Conservation (phyloP, 1,140 invertebrate genomes). For the Atopsyche davidsoni region DNA sequence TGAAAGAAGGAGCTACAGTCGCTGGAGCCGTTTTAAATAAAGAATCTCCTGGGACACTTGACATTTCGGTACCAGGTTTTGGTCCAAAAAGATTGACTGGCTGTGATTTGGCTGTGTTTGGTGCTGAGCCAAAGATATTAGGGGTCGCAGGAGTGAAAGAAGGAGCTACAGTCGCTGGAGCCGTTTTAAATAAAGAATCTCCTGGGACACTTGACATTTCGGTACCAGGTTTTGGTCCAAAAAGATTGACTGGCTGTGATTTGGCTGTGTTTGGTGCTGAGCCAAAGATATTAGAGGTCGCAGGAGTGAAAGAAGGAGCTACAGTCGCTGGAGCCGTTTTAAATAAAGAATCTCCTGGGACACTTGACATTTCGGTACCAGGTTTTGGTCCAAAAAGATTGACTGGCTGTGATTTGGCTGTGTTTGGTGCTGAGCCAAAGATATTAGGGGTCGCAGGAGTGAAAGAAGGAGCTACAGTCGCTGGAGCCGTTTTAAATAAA, state of each 20-base stretch:
- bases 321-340: slow-evolving; percentile 6
- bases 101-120: too few relatives aligned
- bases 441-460: slow-evolving; percentile 2
- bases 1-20: too few relatives aligned
- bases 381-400: slow-evolving; percentile 12
- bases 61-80: too few relatives aligned
- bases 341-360: neutral
- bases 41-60: too few relatives aligned
- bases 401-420: slow-evolving; percentile 3
- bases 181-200: too few relatives aligned
- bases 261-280: neutral
- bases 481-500: neutral
- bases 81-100: too few relatives aligned
- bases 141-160: neutral
- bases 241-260: neutral
- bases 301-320: slow-evolving; percentile 2
- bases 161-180: neutral
- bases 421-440: slow-evolving; percentile 11
- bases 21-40: too few relatives aligned
- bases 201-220: too few relatives aligned
- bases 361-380: neutral
- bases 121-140: too few relatives aligned
- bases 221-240: neutral
- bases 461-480: neutral
- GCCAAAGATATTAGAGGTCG: slow-evolving; percentile 17